Base-by-base conservation (phyloP, 1,140 invertebrate genomes). In the Lordiphosa mommai region DNA sequence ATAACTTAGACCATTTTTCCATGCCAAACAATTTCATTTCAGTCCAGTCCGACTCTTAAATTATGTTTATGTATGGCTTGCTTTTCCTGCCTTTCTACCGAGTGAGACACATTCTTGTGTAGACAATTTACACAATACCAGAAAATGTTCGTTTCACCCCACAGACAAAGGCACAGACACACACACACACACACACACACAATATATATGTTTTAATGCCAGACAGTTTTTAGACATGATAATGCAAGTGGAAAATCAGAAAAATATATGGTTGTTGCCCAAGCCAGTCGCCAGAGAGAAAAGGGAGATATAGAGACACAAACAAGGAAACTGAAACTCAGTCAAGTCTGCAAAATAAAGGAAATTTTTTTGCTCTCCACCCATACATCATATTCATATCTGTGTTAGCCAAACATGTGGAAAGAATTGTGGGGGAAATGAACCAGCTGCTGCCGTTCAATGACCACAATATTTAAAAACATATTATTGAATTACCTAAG, bases 171-270 rank as follows among this genome's bases (percentile, higher is more conserved):
- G 12, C 20, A 23, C n/a, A n/a, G n/a, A n/a, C 17, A 47, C 34
- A 33, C 29, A 47, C 30, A 61, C 47, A 23, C 3, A 43, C 20
- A 27, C n/a, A 6, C n/a, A n/a, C n/a, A 49, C 6, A n/a, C 12
- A 23, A 50, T 61, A 59, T 40, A 59, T 55, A 60, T 73, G 69
- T 63, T 68, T 58, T 58, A 70, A 58, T 55, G 52, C 43, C 51
- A 80, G 76, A 80, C 76, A 82, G 53, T 52, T 76, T 80, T 76
- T 74, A 71, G 66, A 80, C 76, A 72, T 67, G 71, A 71, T 74
- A 80, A 82, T 74, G 74, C 71, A 67, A 67, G 61, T 71, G 76
- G 51, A 82, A 76, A 67, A 82, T 82, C 71, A 71, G 58, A 82
- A 64, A 69, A 82, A 67, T 76, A 74, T 68, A 57, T 40, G 43